A percentile compares a stretch with the other conserved stretches of the same genome.
Conservation (phyloP, 2,113 vertebrate genomes). For the Rhinolophus sinicus region DNA sequence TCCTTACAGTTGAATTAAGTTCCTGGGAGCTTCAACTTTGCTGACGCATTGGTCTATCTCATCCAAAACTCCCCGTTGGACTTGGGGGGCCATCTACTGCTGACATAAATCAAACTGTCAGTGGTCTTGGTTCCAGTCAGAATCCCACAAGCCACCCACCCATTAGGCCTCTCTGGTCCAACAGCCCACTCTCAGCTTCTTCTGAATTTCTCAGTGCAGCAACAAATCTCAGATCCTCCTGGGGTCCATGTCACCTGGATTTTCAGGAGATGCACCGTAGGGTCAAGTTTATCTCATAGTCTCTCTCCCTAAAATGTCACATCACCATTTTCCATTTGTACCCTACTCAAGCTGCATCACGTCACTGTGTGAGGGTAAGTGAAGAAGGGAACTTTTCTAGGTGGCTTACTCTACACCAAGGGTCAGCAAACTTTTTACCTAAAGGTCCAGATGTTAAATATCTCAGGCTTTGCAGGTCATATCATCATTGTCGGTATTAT, state of each 20-base stretch:
- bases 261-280: background rate
- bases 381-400: background rate
- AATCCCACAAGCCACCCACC: background rate
- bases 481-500: background rate
- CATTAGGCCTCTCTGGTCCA: background rate
- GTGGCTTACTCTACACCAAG: background rate
- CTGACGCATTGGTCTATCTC: too few relatives aligned
- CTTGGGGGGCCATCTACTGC: background rate
- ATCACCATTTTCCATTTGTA: background rate
- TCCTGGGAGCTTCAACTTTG: background rate
- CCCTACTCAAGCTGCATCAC: background rate
- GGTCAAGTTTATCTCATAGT: background rate
- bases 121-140: background rate
- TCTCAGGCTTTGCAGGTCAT: background rate
- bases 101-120: background rate
- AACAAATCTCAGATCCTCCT: background rate
- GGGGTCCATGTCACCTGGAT: background rate
- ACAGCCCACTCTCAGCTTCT: background rate
- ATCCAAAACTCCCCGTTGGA: background rate
- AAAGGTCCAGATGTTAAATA: background rate
- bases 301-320: background rate
- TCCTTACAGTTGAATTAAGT: background rate
- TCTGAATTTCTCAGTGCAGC: background rate
- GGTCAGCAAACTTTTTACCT: background rate
- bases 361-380: background rate